Base-by-base conservation (phyloP, 2,113 vertebrate genomes). In the Phrynosoma blainvillii region DNA sequence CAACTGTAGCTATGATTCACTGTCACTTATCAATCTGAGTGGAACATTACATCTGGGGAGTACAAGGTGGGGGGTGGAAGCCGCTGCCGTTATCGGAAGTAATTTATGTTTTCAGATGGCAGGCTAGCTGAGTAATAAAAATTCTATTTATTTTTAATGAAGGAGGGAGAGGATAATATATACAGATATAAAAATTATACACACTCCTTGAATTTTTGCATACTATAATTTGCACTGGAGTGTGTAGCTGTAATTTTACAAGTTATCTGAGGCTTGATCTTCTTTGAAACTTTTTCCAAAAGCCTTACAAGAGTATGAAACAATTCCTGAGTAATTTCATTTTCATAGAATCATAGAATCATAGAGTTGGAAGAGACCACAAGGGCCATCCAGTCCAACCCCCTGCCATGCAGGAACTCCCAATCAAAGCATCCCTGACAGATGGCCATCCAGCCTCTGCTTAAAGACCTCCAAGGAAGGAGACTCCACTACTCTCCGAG, bases 71-170 rank as follows among this genome's bases (percentile, higher is more conserved):
- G 8, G 14, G 1, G 2, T 73, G 71, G 52, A 20, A 84, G 78
- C 32, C 32, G 36, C 40, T 74, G 0, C 71, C 20, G 14, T 21
- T 5, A 8, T 73, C 79, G 25, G 62, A 77, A 85, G 85, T 85
- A 0, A 70, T 85, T 85, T 90, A 25, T 79, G 3, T 13, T 92
- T 87, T 52, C 71, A 32, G n/a, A 14, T 30, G 65, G 79, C 3
- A 21, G 1, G 84, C 4, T 66, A 79, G 10, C 16, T 82, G 16
- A 66, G 40, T 75, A 86, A 85, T 56, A 88, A 86, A 70, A 89
- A 65, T 88, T 56, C 87, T 84, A 78, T 79, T 78, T 79, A 71
- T 88, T 84, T 88, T 79, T 84, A 84, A 78, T 84, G 62, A 84
- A 84, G 47, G 42, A 42, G 81, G 42, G 3, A 87, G 88, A 73